phyloP scores from a whole-genome alignment of 2,888 invertebrate species.

The Augochlorella aurata region DNA sequence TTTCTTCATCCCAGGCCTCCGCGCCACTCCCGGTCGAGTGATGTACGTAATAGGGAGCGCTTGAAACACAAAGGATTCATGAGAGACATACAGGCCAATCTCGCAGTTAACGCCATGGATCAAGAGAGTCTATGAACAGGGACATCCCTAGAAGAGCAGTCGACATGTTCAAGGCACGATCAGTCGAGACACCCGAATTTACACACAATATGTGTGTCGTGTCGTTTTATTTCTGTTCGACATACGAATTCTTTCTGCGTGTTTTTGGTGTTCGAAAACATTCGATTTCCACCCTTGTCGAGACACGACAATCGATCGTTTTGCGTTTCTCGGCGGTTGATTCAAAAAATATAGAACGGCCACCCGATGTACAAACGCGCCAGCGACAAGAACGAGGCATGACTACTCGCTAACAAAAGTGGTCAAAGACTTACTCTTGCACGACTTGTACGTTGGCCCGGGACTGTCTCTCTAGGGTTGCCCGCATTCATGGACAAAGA shows the following conservation, averaged over 20 bases:
- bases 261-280: not conserved
- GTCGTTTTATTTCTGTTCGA: not conserved
- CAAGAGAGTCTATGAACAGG: constrained; percentile 73
- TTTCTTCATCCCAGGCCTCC: constrained; percentile 74
- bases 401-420: constrained; percentile 72
- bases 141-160: constrained; percentile 73
- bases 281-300: not conserved
- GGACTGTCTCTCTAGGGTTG: constrained; percentile 75
- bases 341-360: constrained; percentile 50
- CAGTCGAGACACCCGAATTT: constrained; percentile 68
- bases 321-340: constrained; percentile 6
- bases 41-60: constrained; percentile 73
- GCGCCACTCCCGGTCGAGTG: constrained; percentile 73
- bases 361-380: constrained; percentile 59
- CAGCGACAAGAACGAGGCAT: constrained; percentile 69
- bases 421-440: constrained; percentile 75
- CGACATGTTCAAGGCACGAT: constrained; percentile 72
- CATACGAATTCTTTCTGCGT: not conserved
- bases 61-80: constrained; percentile 74
- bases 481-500: constrained; percentile 77
- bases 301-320: constrained; percentile 2
- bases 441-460: constrained; percentile 75
- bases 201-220: not conserved
- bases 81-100: constrained; percentile 71
- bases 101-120: constrained; percentile 74